These are phyloP conservation scores for Zaprionus obscuricornis DNA, from an alignment of 2,888 invertebrate species.

Conservation along the genomic window DNA sequence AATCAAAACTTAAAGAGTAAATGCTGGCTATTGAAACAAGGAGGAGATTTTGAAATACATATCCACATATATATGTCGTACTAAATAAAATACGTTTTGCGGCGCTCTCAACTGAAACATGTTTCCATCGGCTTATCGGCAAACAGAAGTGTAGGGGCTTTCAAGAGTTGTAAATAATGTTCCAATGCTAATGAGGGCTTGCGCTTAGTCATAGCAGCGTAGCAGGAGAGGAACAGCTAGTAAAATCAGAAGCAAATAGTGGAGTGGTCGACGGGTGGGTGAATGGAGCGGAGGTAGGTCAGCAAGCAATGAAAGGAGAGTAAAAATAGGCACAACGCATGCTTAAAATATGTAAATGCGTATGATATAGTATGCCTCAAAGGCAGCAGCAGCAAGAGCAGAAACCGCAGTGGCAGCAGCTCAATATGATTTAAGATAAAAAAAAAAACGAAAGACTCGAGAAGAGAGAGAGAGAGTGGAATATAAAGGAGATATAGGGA, in stretches of 20 bases:
- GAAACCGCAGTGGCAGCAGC: slow-evolving; percentile 1
- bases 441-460: background rate
- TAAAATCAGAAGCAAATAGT: background rate
- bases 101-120: slow-evolving; percentile 20
- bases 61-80: background rate
- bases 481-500: slow-evolving; percentile 1
- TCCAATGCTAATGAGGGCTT: slow-evolving; percentile 51
- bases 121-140: slow-evolving; percentile 43
- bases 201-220: slow-evolving; percentile 42
- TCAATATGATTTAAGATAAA: slow-evolving; percentile 44
- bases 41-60: too few species aligned
- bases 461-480: slow-evolving; percentile 1
- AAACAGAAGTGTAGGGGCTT: slow-evolving; percentile 38
- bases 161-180: slow-evolving; percentile 49
- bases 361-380: slow-evolving; percentile 31
- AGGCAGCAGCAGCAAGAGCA: slow-evolving; percentile 9
- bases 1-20: slow-evolving; percentile 9
- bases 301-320: slow-evolving; percentile 54
- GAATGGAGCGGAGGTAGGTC: slow-evolving; percentile 9
- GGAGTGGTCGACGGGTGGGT: background rate
- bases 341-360: slow-evolving; percentile 49
- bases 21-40: too few species aligned
- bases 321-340: slow-evolving; percentile 60
- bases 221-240: background rate
- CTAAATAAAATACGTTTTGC: too few species aligned